These are phyloP conservation scores for Troides aeacus DNA, from an alignment of 2,888 invertebrate genomes.

Conservation along the genomic window DNA sequence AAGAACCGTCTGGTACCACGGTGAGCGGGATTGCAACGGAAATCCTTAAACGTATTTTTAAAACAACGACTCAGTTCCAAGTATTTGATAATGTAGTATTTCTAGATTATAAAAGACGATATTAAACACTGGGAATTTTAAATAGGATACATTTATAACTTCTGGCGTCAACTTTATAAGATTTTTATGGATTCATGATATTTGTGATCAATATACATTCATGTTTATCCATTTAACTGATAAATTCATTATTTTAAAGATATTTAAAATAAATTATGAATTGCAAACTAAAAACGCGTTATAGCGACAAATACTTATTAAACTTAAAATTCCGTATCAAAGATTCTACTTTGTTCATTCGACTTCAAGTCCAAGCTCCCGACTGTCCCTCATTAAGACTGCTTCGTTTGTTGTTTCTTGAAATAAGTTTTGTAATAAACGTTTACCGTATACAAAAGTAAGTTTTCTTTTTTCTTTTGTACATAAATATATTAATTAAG, in stretches of 20 bases:
- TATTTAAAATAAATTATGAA: no score
- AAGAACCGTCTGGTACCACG: conserved; percentile 7
- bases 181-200: no score
- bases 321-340: no score
- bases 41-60: conserved; percentile 10
- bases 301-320: no score
- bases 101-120: background rate
- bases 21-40: conserved; percentile 6
- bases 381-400: background rate
- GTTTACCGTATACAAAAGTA: background rate
- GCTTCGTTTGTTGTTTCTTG: background rate
- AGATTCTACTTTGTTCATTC: background rate
- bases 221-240: no score
- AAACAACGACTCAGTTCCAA: conserved; percentile 7
- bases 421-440: background rate
- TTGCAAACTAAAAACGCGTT: no score
- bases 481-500: background rate
- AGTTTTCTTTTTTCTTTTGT: background rate
- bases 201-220: no score
- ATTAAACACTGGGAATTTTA: no score
- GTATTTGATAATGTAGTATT: background rate
- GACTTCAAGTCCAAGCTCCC: background rate
- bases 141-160: no score
- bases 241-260: no score
- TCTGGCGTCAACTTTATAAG: no score